These are phyloP conservation scores for Eurytoma californica DNA, from an alignment of 2,888 invertebrate genomes.

Conservation along the genomic window DNA sequence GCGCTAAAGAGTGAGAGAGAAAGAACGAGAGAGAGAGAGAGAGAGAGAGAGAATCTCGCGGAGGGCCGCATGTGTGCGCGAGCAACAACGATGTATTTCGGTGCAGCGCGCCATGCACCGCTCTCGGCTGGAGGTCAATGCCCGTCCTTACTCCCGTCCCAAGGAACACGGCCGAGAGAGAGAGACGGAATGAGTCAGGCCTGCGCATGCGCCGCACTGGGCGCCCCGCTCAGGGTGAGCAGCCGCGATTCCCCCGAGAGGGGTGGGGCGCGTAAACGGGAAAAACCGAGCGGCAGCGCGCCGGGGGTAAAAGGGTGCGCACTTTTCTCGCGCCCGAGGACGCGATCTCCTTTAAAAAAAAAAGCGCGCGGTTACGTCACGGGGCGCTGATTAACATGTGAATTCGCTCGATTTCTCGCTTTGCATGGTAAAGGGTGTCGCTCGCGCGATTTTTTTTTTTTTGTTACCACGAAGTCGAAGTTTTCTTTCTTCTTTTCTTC, in stretches of 20 bases:
- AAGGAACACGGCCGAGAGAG: conserved; percentile 64
- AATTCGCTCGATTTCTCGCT: conserved; percentile 15
- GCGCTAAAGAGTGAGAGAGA: conserved; percentile 23
- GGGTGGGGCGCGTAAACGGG: background rate
- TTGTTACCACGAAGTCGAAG: background rate
- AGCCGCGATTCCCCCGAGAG: conserved; percentile 8
- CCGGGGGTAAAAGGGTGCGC: conserved; percentile 9
- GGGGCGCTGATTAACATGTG: conserved; percentile 50
- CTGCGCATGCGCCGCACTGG: conserved; percentile 51
- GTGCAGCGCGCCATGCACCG: conserved; percentile 70
- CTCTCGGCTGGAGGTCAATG: conserved; percentile 72
- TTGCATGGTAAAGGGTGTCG: background rate
- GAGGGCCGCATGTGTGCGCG: conserved; percentile 67
- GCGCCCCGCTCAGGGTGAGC: background rate
- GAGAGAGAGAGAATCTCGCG: conserved; percentile 52
- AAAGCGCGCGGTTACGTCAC: conserved; percentile 9
- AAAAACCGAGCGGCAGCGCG: conserved; percentile 31
- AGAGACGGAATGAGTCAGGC: conserved; percentile 55
- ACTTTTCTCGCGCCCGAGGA: conserved; percentile 20
- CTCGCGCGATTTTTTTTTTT: conserved; percentile 1
- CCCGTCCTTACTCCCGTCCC: conserved; percentile 74
- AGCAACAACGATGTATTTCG: conserved; percentile 72
- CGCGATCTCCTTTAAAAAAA: conserved; percentile 56
- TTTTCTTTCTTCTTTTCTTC: background rate
- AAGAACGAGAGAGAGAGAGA: conserved; percentile 42